phyloP scores from a whole-genome alignment of 2,797 vertebrate genomes.

The Cossypha polioptera region DNA sequence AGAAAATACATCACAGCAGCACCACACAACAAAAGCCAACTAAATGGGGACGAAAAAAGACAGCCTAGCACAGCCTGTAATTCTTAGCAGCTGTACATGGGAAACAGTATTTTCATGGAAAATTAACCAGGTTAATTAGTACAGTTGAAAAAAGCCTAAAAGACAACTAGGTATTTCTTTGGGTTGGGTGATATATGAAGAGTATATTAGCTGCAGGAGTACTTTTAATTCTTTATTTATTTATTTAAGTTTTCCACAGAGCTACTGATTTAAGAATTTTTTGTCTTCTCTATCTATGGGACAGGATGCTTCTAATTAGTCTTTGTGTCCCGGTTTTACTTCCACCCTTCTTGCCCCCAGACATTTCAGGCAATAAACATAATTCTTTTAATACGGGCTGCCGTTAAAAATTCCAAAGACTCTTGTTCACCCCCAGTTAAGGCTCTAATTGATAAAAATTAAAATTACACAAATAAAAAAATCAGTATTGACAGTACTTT shows the following conservation, averaged over 20 bases:
- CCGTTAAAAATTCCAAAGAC: background rate
- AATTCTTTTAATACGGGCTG: background rate
- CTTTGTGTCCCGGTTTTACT: background rate
- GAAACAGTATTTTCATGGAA: background rate
- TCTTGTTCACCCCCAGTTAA: background rate
- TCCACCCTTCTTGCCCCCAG: background rate
- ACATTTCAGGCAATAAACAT: background rate
- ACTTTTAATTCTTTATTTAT: background rate
- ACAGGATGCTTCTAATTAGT: background rate
- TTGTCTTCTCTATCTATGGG: background rate
- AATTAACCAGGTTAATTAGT: background rate
- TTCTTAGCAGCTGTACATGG: background rate
- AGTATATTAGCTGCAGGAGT: background rate
- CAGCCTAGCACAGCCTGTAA: background rate
- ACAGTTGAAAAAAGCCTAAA: background rate
- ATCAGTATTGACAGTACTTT: background rate
- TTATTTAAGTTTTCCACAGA: background rate
- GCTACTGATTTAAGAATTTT: background rate
- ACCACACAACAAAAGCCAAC: background rate
- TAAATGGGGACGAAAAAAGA: constrained; percentile 10
- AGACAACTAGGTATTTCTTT: background rate
- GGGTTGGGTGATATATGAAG: background rate
- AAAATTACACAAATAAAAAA: background rate
- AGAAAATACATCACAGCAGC: constrained; percentile 46
- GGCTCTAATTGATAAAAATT: background rate